Evolutionary conservation across 2,888 invertebrate species (phyloP), one percentile per base, ranked within the genome.

Genomic region (Drosophila kambysellisi): DNA sequence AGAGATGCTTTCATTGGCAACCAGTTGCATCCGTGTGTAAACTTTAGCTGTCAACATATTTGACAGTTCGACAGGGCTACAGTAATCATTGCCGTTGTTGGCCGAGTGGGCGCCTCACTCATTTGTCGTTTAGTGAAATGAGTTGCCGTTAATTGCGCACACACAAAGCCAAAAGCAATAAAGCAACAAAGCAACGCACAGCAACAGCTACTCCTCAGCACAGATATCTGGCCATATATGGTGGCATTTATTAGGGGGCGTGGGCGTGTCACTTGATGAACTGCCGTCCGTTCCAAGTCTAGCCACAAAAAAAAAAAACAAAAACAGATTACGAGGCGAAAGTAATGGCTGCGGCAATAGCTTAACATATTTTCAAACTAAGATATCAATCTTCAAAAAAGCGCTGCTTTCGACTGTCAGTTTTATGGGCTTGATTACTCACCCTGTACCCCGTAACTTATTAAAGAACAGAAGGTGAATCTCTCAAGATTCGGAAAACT

Each of bases 1-100:
- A 61, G 72, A 81, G 77, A 78, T 81, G 77, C 81, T 71, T 78
- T 78, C 72, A 68, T 74, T 74, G 60, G 63, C 63, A 60, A 9
- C 63, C 52, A 30, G 37, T 20, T 70, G 63, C 72, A 61, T 70
- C 72, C 70, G 61, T 15, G 46, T 50, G 35, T 46, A 75, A 83
- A 69, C 89, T 80, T 70, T 37, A 71, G 88, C 83, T 83, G 83
- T 89, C 83, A 89, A 76, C 89, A 84, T 78, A 83, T 87, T 87
- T 83, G 89, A 89, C 83, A 83, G 88, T 70, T 75, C 74, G 82
- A 81, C 76, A 62, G 76, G 65, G 59, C 68, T 59, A 68, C 48
- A 56, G 29, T 35, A 59, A 32, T 54, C 25, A 48, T 59, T 35
- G 12, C 17, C 35, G 5, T n/a, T 43, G 12, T 33, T 57, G 64